Percentiles rank a stretch among this genome's conserved stretches.
Evolutionary conservation across 2,888 invertebrate species (phyloP).

Genomic region (Hyposoter didymator): DNA sequence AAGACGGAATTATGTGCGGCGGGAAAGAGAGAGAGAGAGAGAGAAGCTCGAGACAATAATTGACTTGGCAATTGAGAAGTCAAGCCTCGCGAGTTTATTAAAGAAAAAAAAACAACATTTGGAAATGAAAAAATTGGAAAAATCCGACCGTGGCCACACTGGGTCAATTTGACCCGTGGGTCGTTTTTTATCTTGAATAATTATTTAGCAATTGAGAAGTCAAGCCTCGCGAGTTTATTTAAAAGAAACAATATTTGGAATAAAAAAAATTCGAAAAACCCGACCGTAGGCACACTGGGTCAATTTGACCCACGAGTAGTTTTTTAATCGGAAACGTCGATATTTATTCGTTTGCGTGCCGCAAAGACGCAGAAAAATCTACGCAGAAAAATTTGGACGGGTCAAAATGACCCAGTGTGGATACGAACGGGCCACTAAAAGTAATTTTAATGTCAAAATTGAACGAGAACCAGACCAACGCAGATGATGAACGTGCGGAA

Average conservation of each 20-base stretch:
- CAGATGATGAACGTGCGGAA: slow-evolving; percentile 39
- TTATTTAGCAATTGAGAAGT: background rate
- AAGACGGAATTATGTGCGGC: background rate
- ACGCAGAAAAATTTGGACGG: background rate
- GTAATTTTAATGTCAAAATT: background rate
- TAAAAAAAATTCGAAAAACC: background rate
- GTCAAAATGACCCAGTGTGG: slow-evolving; percentile 17
- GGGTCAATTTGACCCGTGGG: no score
- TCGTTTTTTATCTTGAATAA: background rate
- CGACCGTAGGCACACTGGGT: background rate
- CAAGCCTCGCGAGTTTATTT: background rate
- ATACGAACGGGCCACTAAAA: background rate
- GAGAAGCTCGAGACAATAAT: background rate
- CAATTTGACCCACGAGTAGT: background rate
- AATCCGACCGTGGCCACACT: no score
- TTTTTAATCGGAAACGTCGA: background rate
- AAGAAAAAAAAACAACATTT: no score
- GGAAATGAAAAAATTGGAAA: no score
- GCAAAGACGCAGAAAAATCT: no score
- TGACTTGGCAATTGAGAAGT: background rate
- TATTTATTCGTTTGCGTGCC: no score
- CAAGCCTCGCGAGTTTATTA: background rate
- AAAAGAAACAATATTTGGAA: no score
- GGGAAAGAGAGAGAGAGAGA: background rate
- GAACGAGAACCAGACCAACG: background rate